Percentiles rank a stretch among this genome's conserved stretches.
phyloP scores from a whole-genome alignment of 2,888 invertebrate genomes.

The Drosophila macrospina region DNA sequence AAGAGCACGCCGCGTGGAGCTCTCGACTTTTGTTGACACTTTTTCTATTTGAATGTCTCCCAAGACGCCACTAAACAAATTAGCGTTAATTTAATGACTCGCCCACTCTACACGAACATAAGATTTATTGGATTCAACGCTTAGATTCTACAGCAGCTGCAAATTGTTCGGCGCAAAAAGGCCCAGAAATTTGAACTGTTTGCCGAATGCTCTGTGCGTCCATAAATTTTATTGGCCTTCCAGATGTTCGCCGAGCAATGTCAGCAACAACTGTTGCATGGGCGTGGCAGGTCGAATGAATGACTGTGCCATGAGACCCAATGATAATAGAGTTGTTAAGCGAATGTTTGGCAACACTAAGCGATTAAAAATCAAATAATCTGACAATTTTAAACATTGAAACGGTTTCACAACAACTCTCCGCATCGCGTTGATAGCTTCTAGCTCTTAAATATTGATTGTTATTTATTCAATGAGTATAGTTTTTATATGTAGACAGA shows the following conservation, averaged over 20 bases:
- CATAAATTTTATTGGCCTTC: slow-evolving; percentile 69
- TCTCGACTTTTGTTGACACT: slow-evolving; percentile 50
- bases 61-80: slow-evolving; percentile 78
- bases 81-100: slow-evolving; percentile 79
- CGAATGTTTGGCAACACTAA: slow-evolving; percentile 19
- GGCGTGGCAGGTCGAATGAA: slow-evolving; percentile 55
- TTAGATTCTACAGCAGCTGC: slow-evolving; percentile 42
- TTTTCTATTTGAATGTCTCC: slow-evolving; percentile 69
- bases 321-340: slow-evolving; percentile 48
- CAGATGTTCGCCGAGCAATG: slow-evolving; percentile 58
- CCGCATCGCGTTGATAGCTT: too few relatives aligned
- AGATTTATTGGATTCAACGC: slow-evolving; percentile 62
- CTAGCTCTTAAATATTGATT: too few relatives aligned
- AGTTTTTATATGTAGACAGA: too few relatives aligned
- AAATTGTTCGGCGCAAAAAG: slow-evolving; percentile 28
- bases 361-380: slow-evolving; percentile 1
- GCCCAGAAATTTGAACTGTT: slow-evolving; percentile 38
- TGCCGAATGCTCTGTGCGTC: slow-evolving; percentile 24
- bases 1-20: slow-evolving; percentile 44
- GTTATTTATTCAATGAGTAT: too few relatives aligned
- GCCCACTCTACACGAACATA: slow-evolving; percentile 53
- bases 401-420: too few relatives aligned
- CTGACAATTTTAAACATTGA: slow-evolving; percentile 4
- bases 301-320: slow-evolving; percentile 16
- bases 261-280: slow-evolving; percentile 74